These are phyloP conservation scores for Fulmarus glacialis DNA, from an alignment of 2,113 vertebrate genomes.

Conservation along the genomic window DNA sequence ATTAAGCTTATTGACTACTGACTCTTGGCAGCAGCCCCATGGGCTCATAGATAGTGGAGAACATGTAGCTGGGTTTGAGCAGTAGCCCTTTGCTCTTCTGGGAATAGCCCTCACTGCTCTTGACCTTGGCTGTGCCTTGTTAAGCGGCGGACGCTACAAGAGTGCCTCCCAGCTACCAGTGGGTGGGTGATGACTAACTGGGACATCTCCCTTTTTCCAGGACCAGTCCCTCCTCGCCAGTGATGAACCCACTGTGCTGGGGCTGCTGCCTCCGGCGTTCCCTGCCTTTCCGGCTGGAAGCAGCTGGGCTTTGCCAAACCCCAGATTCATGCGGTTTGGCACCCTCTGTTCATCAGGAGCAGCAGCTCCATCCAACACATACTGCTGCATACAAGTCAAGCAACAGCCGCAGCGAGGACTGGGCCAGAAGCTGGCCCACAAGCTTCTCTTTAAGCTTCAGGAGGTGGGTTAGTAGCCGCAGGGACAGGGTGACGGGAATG, in stretches of 20 bases:
- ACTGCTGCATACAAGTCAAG: not conserved
- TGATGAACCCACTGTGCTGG: not conserved
- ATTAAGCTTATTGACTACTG: not conserved
- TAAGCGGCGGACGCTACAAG: not conserved
- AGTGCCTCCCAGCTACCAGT: slow-evolving; percentile 11
- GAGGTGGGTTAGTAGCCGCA: slow-evolving; percentile 28
- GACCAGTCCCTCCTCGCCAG: not conserved
- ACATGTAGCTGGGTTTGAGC: not conserved
- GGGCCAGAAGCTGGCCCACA: not conserved
- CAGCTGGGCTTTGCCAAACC: slow-evolving; percentile 24
- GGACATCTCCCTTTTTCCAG: not conserved
- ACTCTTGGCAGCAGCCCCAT: not conserved
- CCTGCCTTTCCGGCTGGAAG: not conserved
- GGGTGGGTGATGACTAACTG: not conserved
- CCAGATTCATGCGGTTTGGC: slow-evolving; percentile 30
- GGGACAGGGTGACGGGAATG: slow-evolving; percentile 50
- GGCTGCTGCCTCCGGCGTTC: not conserved
- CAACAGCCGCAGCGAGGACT: not conserved
- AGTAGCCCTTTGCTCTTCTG: not conserved
- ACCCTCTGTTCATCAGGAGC: not conserved
- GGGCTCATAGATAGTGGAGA: not conserved
- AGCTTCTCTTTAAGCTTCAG: not conserved
- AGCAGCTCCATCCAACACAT: not conserved
- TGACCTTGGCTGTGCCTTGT: not conserved
- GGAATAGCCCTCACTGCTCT: not conserved